phyloP scores from a whole-genome alignment of 2,797 vertebrate genomes.

The Acanthurus tractus region DNA sequence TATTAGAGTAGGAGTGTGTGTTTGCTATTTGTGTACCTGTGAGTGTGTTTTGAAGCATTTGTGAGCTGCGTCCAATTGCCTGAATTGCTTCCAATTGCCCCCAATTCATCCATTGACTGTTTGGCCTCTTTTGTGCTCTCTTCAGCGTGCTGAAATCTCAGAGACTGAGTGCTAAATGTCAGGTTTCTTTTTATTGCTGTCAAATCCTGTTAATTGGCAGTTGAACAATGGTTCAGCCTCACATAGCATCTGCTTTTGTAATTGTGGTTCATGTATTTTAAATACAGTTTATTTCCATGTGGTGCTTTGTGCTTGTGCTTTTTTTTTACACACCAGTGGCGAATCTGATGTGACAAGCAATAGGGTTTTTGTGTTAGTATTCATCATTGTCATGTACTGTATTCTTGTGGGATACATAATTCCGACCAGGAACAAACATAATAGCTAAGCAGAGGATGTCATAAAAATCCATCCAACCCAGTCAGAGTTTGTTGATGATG shows the following conservation, averaged over 20 bases:
- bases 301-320: not conserved
- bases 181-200: conserved; percentile 40
- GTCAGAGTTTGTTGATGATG: conserved; percentile 11
- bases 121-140: conserved; percentile 36
- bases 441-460: not conserved
- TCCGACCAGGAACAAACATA: conserved; percentile 2
- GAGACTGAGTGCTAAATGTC: conserved; percentile 44
- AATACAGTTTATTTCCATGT: conserved; percentile 19
- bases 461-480: conserved; percentile 7
- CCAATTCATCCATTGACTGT: conserved; percentile 52
- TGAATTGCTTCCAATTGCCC: conserved; percentile 57
- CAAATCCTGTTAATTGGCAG: conserved; percentile 53
- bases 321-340: not conserved
- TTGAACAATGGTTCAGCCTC: conserved; percentile 30
- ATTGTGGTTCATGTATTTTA: conserved; percentile 22
- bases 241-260: conserved; percentile 41
- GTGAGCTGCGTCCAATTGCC: conserved; percentile 47
- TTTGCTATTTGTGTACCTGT: conserved; percentile 7
- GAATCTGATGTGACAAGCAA: conserved; percentile 4
- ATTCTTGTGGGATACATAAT: conserved; percentile 10
- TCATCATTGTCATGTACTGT: not conserved
- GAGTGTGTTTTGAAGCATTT: conserved; percentile 35
- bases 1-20: conserved; percentile 43
- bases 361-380: not conserved
- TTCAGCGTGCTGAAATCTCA: conserved; percentile 40